phyloP scores from a whole-genome alignment of 2,113 vertebrate species.

The Noturus placidus region DNA sequence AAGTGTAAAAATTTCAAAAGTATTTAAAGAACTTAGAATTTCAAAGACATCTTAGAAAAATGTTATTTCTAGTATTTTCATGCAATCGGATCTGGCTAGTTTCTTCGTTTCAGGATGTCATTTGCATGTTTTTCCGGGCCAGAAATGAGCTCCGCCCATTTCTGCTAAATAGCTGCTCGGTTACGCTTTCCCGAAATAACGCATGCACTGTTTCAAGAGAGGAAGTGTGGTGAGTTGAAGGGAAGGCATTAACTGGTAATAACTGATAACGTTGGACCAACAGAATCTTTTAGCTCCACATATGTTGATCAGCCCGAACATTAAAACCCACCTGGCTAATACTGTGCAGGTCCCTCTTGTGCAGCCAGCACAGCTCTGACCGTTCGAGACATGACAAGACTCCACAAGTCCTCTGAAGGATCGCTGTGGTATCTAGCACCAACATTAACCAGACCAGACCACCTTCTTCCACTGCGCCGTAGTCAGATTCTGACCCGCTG shows the following conservation, averaged over 20 bases:
- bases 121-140: not conserved
- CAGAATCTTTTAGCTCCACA: not conserved
- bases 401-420: no score
- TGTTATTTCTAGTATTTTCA: not conserved
- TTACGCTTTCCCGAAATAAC: not conserved
- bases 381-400: no score
- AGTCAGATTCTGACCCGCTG: no score
- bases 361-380: no score
- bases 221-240: not conserved
- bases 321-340: no score
- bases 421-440: no score
- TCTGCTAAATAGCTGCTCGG: not conserved
- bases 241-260: not conserved
- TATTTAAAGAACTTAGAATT: not conserved
- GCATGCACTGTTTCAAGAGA: not conserved
- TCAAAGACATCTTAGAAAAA: not conserved
- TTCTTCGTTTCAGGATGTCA: not conserved
- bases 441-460: no score
- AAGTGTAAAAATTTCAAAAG: not conserved
- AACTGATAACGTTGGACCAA: not conserved
- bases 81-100: not conserved
- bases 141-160: not conserved
- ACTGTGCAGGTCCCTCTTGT: no score
- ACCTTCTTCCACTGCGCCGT: no score
- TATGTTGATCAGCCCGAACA: no score